phyloP scores from a whole-genome alignment of 2,888 invertebrate species.

The Lysandra coridon region DNA sequence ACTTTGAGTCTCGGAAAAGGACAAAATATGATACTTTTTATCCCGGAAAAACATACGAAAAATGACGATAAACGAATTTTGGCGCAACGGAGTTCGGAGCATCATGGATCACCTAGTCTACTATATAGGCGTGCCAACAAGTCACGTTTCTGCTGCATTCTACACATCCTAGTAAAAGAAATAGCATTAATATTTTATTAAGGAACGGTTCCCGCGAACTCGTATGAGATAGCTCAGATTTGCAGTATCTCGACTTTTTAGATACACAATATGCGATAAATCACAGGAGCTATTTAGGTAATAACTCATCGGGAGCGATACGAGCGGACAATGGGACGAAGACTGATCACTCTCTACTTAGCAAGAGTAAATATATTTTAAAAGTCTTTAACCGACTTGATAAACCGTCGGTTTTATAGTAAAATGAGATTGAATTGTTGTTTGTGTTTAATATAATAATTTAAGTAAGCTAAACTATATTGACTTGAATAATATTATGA shows the following conservation, averaged over 20 bases:
- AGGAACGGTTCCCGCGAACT: background rate
- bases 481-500: too few relatives aligned
- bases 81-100: too few relatives aligned
- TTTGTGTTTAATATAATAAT: too few relatives aligned
- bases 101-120: too few relatives aligned
- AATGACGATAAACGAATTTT: too few relatives aligned
- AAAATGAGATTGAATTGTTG: background rate
- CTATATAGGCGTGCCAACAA: too few relatives aligned
- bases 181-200: background rate
- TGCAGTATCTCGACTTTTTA: background rate
- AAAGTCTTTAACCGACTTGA: background rate
- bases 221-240: background rate
- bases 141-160: background rate
- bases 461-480: too few relatives aligned
- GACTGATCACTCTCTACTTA: constrained; percentile 10
- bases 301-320: constrained; percentile 7
- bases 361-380: background rate
- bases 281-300: constrained; percentile 6
- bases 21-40: too few relatives aligned
- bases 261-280: constrained; percentile 1
- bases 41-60: too few relatives aligned
- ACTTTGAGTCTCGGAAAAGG: too few relatives aligned
- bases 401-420: background rate
- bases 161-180: background rate
- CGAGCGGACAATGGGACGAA: constrained; percentile 12